phyloP scores from a whole-genome alignment of 2,888 invertebrate species.

The Thereva nobilitata region DNA sequence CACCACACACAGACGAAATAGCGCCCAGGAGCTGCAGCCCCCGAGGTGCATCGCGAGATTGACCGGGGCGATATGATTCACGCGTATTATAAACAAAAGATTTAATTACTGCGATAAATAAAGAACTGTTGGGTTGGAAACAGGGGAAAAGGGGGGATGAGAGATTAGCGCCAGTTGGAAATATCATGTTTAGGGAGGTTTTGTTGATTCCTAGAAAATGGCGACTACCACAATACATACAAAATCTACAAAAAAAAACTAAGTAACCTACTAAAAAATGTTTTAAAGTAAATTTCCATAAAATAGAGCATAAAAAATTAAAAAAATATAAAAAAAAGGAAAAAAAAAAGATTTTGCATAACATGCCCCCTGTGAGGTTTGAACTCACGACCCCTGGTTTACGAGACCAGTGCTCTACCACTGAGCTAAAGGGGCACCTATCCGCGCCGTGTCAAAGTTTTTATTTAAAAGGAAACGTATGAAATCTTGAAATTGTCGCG shows the following conservation, averaged over 20 bases:
- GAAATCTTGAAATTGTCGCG: too few species aligned
- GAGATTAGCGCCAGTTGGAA: too few species aligned
- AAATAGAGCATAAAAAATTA: not conserved
- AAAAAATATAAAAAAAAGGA: conserved; percentile 13
- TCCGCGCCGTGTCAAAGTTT: not conserved
- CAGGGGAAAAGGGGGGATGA: too few species aligned
- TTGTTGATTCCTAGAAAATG: too few species aligned
- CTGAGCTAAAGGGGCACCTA: conserved; percentile 49
- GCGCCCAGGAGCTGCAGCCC: not conserved
- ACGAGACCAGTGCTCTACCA: conserved; percentile 51
- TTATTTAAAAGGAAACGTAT: not conserved
- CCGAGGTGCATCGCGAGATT: conserved; percentile 12
- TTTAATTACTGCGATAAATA: conserved; percentile 32
- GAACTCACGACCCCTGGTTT: conserved; percentile 51
- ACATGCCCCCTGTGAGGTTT: conserved; percentile 49
- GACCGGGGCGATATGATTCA: conserved; percentile 31
- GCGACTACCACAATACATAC: too few species aligned
- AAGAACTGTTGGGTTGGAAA: not conserved
- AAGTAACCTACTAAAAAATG: not conserved
- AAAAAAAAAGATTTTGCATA: not conserved
- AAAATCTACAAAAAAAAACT: too few species aligned
- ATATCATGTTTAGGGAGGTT: too few species aligned
- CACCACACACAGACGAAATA: not conserved
- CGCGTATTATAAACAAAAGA: conserved; percentile 34
- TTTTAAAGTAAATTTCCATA: not conserved